Evolutionary conservation across 2,888 invertebrate species (phyloP), one percentile per base, ranked within the genome.

Genomic region (Rhamnusium bicolor): DNA sequence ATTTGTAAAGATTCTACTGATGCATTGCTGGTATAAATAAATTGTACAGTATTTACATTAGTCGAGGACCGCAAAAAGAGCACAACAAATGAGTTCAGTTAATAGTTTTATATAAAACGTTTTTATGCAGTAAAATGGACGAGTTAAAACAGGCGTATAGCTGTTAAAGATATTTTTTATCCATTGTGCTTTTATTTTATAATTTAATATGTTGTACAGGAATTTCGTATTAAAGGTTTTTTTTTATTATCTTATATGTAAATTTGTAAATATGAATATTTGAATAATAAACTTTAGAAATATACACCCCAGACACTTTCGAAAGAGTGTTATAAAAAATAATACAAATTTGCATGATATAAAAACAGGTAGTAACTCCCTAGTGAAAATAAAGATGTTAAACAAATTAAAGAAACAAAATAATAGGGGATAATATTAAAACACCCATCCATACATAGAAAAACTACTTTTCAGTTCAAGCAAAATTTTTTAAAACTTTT

Each of bases 11-110:
- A 32, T 66, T 53, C 32, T n/a, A 19, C 32, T 54, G 19, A 66
- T 54, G 18, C 19, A 66, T 66, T 32, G 54, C 53, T 32, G 40
- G 19, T 1, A 66, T 53, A 66, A 66, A 66, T 53, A 66, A 66
- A 66, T 66, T 66, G 8, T n/a, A 54, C 32, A 53, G 24, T 51
- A 66, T 66, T 32, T 66, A 54, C 66, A 66, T 51, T 51, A 51
- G 18, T 24, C 32, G 51, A 29, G 54, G 29, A 24, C 51, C 53
- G 16, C 18, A 16, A 66, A 66, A 66, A 53, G 29, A 53, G n/a
- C 29, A 24, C 10, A 29, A 51, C 32, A 29, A 29, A 40, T 66
- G 16, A 51, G 51, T 40, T 32, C 3, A 18, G 53, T 54, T 53
- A 66, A 66, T 66, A 66, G 66, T 66, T 66, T 53, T 51, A 66